A percentile compares a stretch with the other conserved stretches of the same genome.
phyloP scores from a whole-genome alignment of 2,797 vertebrate species.

The Halcyon chelicuti region DNA sequence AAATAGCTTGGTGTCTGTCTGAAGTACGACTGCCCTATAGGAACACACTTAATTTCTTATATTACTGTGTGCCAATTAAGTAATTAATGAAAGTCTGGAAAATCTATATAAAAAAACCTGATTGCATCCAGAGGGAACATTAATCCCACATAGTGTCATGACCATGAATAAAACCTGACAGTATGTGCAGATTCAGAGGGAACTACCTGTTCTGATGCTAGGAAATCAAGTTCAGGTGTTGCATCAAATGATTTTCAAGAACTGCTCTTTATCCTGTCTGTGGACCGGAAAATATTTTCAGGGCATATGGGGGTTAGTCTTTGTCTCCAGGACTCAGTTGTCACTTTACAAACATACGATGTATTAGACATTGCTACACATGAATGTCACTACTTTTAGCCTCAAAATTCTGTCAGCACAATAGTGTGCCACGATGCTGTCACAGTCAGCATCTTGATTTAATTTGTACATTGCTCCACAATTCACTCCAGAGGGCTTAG shows the following conservation, averaged over 20 bases:
- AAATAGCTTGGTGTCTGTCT: background rate
- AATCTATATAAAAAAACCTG: background rate
- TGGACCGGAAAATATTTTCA: constrained; percentile 1
- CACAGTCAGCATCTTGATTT: constrained; percentile 24
- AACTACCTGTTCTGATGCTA: background rate
- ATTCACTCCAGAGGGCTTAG: background rate
- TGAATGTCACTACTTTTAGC: constrained; percentile 19
- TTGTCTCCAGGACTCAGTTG: constrained; percentile 5
- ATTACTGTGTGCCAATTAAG: background rate
- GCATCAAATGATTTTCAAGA: background rate
- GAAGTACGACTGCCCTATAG: background rate
- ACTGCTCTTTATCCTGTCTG: background rate
- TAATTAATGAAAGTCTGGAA: constrained; percentile 23
- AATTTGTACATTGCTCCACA: background rate
- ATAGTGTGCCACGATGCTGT: background rate
- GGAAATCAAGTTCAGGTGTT: background rate
- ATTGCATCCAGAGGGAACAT: background rate
- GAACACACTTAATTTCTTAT: background rate
- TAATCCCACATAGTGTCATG: background rate
- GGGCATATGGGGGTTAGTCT: background rate
- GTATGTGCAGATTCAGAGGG: background rate
- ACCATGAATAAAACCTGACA: constrained; percentile 37
- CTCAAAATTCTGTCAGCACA: constrained; percentile 1
- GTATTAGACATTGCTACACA: background rate
- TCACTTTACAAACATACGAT: constrained; percentile 3